Percentiles rank a stretch among this genome's conserved stretches.
These are phyloP conservation scores for Cryptocephalus primarius DNA, from an alignment of 2,888 invertebrate species.

Conservation along the genomic window DNA sequence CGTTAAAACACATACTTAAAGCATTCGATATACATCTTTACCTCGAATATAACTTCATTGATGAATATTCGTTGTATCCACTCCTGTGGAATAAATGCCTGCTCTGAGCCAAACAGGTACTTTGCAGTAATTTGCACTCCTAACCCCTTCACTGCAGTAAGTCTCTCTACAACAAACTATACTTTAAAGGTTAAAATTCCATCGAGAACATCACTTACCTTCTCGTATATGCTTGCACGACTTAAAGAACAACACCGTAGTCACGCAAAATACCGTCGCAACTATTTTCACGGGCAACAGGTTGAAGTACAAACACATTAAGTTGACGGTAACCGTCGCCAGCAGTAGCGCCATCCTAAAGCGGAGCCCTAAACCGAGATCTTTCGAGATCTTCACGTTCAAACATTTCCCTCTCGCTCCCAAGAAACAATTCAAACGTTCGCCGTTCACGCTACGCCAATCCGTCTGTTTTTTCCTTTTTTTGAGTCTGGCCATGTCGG, in stretches of 20 bases:
- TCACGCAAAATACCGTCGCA: conserved; percentile 4
- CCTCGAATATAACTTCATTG: conserved; percentile 14
- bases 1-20: background rate
- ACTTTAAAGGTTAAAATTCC: background rate
- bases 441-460: conserved; percentile 1
- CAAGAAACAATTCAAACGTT: too few relatives aligned
- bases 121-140: conserved; percentile 11
- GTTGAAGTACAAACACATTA: background rate
- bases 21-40: conserved; percentile 3
- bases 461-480: conserved; percentile 5
- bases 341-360: too few relatives aligned
- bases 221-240: conserved; percentile 4
- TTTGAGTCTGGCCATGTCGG: conserved; percentile 9
- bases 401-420: too few relatives aligned
- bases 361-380: too few relatives aligned
- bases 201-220: conserved; percentile 3
- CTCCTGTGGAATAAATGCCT: conserved; percentile 11
- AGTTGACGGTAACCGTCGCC: too few relatives aligned
- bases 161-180: conserved; percentile 5
- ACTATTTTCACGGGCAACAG: conserved; percentile 4
- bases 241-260: conserved; percentile 1
- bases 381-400: too few relatives aligned
- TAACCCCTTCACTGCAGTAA: conserved; percentile 10
- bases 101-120: conserved; percentile 8
- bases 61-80: conserved; percentile 13